Evolutionary conservation across 35 echinoderm and acorn worm species (phyloP), one percentile per base, ranked within the genome.

Genomic region (Apostichopus parvimensis): DNA sequence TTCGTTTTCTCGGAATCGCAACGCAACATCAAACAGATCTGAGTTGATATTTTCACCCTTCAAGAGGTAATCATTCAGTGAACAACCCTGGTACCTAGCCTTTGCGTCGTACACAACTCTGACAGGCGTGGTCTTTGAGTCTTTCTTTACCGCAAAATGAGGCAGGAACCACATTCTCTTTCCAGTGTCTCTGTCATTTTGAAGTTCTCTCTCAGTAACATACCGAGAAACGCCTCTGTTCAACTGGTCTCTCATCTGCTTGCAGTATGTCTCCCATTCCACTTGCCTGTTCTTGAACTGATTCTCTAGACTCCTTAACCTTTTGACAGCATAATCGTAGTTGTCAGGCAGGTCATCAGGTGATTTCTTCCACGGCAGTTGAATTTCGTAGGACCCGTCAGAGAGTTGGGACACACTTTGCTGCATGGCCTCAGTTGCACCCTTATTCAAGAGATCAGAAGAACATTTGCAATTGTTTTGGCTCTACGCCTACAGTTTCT

Each of bases 111-210:
- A 96, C 54, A 94, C 95, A 24, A 96, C 95, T 79, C 95, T 68
- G 73, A 96, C 95, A 6, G 95, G 88, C 6, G 95, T 96, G 1
- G 95, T 91, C 56, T 75, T 91, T 5, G 94, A 93, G 17, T 95
- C 95, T 79, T 95, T 95, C 75, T 28, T 88, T 8, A 94, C 92
- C 45, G 95, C 92, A 80, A 96, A 96, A 53, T 96, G 95, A 20
- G 94, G 94, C 23, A 93, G 79, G 77, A 96, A 94, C 95, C 95
- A 96, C 92, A 96, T 96, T 73, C 94, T 96, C 66, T 68, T 96
- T 9, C 88, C 88, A 78, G 14, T 70, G 8, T 79, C 68, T 73
- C 89, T 57, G 87, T 96, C 95, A 85, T 60, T 87, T 90, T 80
- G 78, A 28, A 94, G 21, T 61, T 96, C 95, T 86, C 94, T 92